A percentile compares a stretch with the other conserved stretches of the same genome.
phyloP scores from a whole-genome alignment of 2,113 vertebrate species.

The Catagonus wagneri region DNA sequence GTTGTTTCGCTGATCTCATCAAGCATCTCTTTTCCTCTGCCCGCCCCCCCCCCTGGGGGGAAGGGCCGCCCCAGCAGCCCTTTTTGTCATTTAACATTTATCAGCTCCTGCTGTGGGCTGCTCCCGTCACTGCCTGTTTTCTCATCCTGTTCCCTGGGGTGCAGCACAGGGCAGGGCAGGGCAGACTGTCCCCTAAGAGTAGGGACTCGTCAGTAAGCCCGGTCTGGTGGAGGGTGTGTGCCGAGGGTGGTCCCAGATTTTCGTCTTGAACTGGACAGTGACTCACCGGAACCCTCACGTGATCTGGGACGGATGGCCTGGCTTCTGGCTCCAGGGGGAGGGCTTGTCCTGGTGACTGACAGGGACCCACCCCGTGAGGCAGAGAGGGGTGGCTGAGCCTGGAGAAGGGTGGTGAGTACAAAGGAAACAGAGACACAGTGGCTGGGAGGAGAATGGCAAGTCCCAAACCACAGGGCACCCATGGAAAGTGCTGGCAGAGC shows the following conservation, averaged over 20 bases:
- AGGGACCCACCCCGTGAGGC: neutral
- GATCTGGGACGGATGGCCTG: neutral
- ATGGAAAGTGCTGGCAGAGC: neutral
- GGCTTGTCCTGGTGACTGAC: neutral
- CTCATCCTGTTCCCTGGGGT: neutral
- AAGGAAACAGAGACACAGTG: neutral
- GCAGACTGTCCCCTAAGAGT: neutral
- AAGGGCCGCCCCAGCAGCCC: neutral
- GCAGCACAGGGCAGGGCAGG: neutral
- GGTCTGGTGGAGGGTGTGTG: neutral
- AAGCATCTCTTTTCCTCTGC: constrained; percentile 7
- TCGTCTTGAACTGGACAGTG: constrained; percentile 5
- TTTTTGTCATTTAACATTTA: neutral
- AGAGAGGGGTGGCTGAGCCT: neutral
- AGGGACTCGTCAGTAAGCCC: neutral
- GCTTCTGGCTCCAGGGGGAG: neutral
- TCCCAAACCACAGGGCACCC: neutral
- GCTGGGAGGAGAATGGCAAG: neutral
- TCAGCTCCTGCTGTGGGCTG: neutral
- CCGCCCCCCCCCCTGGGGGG: neutral
- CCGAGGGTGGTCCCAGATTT: neutral
- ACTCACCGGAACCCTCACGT: neutral
- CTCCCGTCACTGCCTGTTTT: neutral
- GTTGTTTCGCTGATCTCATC: neutral
- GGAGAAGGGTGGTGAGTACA: neutral